Percentiles rank a stretch among this genome's conserved stretches.
phyloP scores from a whole-genome alignment of 2,113 vertebrate species.

The Cyphomyrus discorhynchus region DNA sequence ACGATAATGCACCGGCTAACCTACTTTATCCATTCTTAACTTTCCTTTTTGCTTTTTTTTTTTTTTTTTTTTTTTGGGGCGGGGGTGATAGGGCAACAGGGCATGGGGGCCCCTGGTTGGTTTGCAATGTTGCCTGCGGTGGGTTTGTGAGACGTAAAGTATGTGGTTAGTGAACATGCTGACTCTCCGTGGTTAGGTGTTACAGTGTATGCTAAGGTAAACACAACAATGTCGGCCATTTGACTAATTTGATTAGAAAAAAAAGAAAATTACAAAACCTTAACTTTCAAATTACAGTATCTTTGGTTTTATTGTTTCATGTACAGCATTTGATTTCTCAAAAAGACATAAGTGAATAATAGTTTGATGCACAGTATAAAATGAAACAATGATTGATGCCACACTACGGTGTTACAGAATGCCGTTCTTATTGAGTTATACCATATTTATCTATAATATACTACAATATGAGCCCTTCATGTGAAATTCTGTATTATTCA shows the following conservation, averaged over 20 bases:
- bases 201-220: neutral
- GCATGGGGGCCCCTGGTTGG: neutral
- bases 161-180: neutral
- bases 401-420: neutral
- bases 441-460: neutral
- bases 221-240: neutral
- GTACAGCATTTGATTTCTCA: neutral
- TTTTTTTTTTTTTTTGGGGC: neutral
- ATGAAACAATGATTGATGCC: neutral
- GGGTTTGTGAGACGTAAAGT: neutral
- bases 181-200: neutral
- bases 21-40: neutral
- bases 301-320: neutral
- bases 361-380: neutral
- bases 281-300: neutral
- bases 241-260: neutral
- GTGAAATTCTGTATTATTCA: neutral
- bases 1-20: neutral
- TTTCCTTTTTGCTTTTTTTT: neutral
- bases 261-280: neutral
- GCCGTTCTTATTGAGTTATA: neutral
- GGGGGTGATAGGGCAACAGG: neutral
- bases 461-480: neutral
- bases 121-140: neutral
- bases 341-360: neutral